Evolutionary conservation across 2,888 invertebrate species (phyloP).

Genomic region (Stenolophus ochropezus): DNA sequence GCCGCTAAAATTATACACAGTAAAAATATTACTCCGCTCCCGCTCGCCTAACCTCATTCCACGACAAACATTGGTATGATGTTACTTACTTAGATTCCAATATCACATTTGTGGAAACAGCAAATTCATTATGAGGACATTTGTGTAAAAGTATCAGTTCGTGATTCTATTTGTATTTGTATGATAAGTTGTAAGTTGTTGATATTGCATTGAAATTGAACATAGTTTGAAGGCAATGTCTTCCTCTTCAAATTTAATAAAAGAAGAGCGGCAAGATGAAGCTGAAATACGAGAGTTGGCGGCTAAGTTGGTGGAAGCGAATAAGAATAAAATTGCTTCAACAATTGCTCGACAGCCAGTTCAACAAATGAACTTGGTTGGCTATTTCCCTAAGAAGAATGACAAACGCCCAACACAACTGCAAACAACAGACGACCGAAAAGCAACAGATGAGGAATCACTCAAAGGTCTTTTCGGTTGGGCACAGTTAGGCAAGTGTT

Average conservation of each 20-base stretch:
- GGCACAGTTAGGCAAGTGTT: conserved; percentile 89
- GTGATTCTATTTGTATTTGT: conserved; percentile 41
- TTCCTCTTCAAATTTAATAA: conserved; percentile 71
- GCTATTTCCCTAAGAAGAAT: conserved; percentile 74
- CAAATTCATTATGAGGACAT: conserved; percentile 43
- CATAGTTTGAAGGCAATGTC: conserved; percentile 55
- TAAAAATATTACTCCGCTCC: conserved; percentile 69
- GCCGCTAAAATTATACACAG: conserved; percentile 71
- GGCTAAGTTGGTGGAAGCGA: conserved; percentile 89
- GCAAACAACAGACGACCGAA: conserved; percentile 73
- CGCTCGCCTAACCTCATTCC: conserved; percentile 72
- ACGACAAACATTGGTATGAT: conserved; percentile 55
- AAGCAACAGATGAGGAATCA: conserved; percentile 82
- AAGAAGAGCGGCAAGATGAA: conserved; percentile 87
- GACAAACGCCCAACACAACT: conserved; percentile 64
- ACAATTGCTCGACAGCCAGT: conserved; percentile 63
- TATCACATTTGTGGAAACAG: background rate
- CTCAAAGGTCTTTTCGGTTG: conserved; percentile 92
- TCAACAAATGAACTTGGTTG: conserved; percentile 78
- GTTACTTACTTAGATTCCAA: conserved; percentile 3
- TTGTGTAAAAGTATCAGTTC: background rate
- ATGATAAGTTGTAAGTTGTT: conserved; percentile 53
- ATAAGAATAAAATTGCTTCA: conserved; percentile 80
- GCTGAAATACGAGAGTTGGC: conserved; percentile 91
- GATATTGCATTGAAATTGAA: conserved; percentile 33